Percentiles rank a stretch among this genome's conserved stretches.
Evolutionary conservation across 1,140 invertebrate genomes (phyloP).

Genomic region (Hypothenemus hampei): DNA sequence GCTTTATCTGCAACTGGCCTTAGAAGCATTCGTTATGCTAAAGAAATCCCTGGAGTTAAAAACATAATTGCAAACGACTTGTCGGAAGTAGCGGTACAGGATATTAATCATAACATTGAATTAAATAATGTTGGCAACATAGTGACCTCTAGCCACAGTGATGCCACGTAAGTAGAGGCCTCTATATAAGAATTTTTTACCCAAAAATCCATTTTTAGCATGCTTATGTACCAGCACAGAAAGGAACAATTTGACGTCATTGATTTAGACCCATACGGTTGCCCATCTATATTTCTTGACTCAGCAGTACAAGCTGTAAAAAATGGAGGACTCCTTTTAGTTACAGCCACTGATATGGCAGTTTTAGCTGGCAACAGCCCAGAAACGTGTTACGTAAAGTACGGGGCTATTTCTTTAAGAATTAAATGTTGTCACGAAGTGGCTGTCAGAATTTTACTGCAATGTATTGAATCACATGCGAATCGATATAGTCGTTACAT

Average conservation of each 20-base stretch:
- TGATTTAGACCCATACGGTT: constrained; percentile 97
- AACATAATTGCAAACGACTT: constrained; percentile 93
- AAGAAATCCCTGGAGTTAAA: constrained; percentile 80
- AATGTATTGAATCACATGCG: constrained; percentile 85
- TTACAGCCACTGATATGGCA: constrained; percentile 98
- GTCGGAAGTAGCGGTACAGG: constrained; percentile 78
- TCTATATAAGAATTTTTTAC: not conserved
- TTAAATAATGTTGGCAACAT: constrained; percentile 74
- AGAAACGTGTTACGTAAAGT: constrained; percentile 90
- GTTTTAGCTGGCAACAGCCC: constrained; percentile 92
- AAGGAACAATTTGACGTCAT: constrained; percentile 79
- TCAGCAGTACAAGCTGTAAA: constrained; percentile 77
- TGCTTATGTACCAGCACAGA: constrained; percentile 78
- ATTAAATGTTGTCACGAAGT: constrained; percentile 94
- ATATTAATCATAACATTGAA: constrained; percentile 77
- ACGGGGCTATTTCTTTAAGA: constrained; percentile 84
- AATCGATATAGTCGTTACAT: constrained; percentile 92
- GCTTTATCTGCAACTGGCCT: constrained; percentile 93
- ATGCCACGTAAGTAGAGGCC: constrained; percentile 65
- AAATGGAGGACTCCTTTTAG: constrained; percentile 78
- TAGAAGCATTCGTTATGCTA: constrained; percentile 92
- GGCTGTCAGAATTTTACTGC: constrained; percentile 86
- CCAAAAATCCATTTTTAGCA: constrained; percentile 53
- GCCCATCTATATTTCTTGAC: constrained; percentile 90
- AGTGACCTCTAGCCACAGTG: constrained; percentile 67